phyloP scores from a whole-genome alignment of 1,140 invertebrate genomes.

The Drosophila cardini region DNA sequence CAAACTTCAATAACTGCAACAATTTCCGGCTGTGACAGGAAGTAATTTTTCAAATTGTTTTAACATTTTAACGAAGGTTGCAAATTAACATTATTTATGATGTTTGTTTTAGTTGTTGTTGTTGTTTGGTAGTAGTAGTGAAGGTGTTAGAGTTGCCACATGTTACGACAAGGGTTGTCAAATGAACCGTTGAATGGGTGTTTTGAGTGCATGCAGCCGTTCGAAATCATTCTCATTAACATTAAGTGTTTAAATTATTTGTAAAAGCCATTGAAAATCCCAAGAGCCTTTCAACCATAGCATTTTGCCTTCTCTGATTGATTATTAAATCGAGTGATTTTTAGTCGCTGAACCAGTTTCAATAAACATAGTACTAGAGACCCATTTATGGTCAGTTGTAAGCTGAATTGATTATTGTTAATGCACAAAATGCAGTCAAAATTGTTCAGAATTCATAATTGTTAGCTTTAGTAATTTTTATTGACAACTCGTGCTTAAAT shows the following conservation, averaged over 20 bases:
- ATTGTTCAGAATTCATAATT: too few relatives aligned
- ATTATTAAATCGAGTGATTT: background rate
- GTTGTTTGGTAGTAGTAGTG: constrained; percentile 8
- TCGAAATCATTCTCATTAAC: constrained; percentile 1
- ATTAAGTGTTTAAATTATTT: background rate
- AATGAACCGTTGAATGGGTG: constrained; percentile 30
- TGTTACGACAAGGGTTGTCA: constrained; percentile 25
- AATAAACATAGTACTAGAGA: background rate
- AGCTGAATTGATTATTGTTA: too few relatives aligned
- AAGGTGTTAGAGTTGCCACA: constrained; percentile 7
- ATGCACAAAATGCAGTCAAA: too few relatives aligned
- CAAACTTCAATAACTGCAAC: constrained; percentile 31
- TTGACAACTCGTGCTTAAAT: too few relatives aligned
- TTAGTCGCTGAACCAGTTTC: background rate
- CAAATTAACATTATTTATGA: constrained; percentile 4
- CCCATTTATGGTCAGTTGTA: too few relatives aligned
- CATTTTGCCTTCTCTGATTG: background rate
- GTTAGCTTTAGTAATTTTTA: too few relatives aligned
- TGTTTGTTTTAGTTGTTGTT: background rate
- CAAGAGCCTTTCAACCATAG: background rate
- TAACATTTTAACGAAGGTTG: constrained; percentile 36
- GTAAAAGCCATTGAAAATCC: background rate
- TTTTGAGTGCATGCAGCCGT: constrained; percentile 3
- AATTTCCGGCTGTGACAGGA: constrained; percentile 47
- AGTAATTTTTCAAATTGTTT: constrained; percentile 38